phyloP scores from a whole-genome alignment of 2,888 invertebrate genomes.

The Macrosiphum euphorbiae region DNA sequence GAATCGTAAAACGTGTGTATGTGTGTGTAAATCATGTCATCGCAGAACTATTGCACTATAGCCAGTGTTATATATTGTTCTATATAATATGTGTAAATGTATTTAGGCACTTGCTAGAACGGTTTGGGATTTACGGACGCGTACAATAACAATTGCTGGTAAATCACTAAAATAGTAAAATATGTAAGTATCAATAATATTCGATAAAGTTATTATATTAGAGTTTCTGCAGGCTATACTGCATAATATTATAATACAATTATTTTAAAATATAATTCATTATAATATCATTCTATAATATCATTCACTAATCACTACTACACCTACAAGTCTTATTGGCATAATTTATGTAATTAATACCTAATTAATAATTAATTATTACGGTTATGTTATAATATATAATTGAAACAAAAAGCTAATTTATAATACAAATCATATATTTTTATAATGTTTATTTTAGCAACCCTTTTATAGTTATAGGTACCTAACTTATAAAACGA shows the following conservation, averaged over 20 bases:
- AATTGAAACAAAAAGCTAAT: not conserved
- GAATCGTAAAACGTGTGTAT: conserved; percentile 17
- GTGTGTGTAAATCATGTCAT: not conserved
- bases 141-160: not conserved
- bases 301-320: too few relatives aligned
- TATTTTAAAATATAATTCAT: not conserved
- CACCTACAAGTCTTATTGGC: too few relatives aligned
- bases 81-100: not conserved
- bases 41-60: not conserved
- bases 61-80: not conserved
- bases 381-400: not conserved
- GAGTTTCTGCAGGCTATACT: too few relatives aligned
- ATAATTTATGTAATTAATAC: not conserved
- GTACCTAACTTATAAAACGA: not conserved
- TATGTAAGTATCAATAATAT: not conserved
- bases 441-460: not conserved
- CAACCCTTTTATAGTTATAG: not conserved
- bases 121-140: not conserved
- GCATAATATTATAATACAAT: not conserved
- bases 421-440: not conserved
- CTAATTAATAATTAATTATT: not conserved
- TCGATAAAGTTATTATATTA: not conserved
- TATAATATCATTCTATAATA: not conserved
- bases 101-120: not conserved
- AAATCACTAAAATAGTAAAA: not conserved